Percentiles rank a stretch among this genome's conserved stretches.
Conservation (phyloP, 2,888 invertebrate species). For the Hemicrepidius hirtus region DNA sequence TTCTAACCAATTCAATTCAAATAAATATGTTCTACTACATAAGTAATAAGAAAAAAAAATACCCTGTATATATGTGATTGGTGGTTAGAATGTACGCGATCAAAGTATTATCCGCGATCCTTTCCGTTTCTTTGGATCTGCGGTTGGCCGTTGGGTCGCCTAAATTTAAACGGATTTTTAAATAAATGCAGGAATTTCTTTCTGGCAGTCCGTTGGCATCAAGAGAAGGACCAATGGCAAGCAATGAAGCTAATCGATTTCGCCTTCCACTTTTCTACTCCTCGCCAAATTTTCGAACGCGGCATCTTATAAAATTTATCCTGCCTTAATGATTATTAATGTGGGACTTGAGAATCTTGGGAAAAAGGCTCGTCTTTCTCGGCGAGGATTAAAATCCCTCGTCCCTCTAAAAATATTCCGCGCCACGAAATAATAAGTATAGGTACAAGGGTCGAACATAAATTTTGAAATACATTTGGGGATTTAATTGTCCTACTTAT, state of each 20-base stretch:
- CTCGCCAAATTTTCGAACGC: constrained; percentile 31
- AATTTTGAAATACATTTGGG: constrained; percentile 37
- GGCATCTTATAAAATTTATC: constrained; percentile 35
- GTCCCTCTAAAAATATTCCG: constrained; percentile 24
- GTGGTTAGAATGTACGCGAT: no score
- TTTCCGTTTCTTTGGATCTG: no score
- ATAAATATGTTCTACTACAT: no score
- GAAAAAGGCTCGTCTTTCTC: constrained; percentile 34
- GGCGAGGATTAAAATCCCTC: constrained; percentile 25
- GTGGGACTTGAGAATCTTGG: constrained; percentile 32
- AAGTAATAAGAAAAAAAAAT: no score
- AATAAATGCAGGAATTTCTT: constrained; percentile 7
- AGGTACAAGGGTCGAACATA: constrained; percentile 32
- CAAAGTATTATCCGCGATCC: no score
- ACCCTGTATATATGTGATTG: no score
- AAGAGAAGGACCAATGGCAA: constrained; percentile 1
- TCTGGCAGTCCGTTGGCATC: neutral
- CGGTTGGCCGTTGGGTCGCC: neutral
- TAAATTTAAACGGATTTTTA: constrained; percentile 10
- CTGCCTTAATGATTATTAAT: constrained; percentile 40
- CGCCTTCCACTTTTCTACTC: constrained; percentile 19
- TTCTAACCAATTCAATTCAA: no score
- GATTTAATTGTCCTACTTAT: constrained; percentile 44
- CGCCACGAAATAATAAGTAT: constrained; percentile 19
- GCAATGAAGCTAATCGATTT: constrained; percentile 27